phyloP scores from a whole-genome alignment of 2,888 invertebrate species.

The Creontiades dilutus region DNA sequence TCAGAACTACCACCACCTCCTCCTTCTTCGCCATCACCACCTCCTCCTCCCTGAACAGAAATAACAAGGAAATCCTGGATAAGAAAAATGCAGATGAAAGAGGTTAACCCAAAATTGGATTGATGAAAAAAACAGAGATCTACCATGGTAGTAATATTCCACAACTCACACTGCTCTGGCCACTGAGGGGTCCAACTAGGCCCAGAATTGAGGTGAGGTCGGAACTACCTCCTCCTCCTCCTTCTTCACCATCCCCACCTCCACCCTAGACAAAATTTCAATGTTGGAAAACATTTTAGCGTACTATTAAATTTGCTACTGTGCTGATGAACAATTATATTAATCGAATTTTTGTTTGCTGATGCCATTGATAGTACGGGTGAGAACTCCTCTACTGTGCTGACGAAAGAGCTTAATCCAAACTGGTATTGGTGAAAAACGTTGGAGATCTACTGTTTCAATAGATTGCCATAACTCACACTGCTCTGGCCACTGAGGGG shows the following conservation, averaged over 20 bases:
- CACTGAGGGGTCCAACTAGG: conserved; percentile 63
- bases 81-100: too few relatives aligned
- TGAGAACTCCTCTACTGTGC: neutral
- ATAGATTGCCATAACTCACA: conserved; percentile 20
- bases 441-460: neutral
- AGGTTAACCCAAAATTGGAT: neutral
- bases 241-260: conserved; percentile 71
- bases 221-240: conserved; percentile 74
- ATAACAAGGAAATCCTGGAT: too few relatives aligned
- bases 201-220: conserved; percentile 70
- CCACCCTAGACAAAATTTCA: conserved; percentile 65
- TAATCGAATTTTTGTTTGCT: too few relatives aligned
- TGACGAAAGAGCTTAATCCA: neutral
- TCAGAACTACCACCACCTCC: conserved; percentile 70
- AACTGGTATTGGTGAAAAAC: too few relatives aligned
- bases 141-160: neutral
- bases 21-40: conserved; percentile 68
- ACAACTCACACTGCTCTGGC: conserved; percentile 65
- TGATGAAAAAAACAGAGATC: too few relatives aligned
- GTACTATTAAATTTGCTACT: too few relatives aligned
- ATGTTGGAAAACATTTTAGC: too few relatives aligned
- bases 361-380: neutral
- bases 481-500: conserved; percentile 69
- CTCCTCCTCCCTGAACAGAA: conserved; percentile 62
- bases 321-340: too few relatives aligned